phyloP scores from a whole-genome alignment of 2,888 invertebrate species.

The Tetranychus piercei region DNA sequence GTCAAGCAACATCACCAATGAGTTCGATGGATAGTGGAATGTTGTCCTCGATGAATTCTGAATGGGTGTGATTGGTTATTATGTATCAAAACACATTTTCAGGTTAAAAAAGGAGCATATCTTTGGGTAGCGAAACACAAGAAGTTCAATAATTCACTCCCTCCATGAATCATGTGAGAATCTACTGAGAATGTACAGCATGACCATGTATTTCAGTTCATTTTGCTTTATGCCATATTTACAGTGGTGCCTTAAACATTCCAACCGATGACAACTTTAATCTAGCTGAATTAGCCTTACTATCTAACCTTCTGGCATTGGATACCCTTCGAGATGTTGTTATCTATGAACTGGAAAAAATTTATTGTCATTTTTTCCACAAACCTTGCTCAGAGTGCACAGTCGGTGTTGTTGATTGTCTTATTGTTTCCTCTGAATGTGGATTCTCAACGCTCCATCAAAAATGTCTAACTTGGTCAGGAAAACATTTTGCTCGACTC shows the following conservation, averaged over 20 bases:
- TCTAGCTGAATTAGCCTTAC: constrained; percentile 63
- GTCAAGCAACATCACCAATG: not conserved
- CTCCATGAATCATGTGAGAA: constrained; percentile 45
- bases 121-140: not conserved
- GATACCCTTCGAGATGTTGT: constrained; percentile 83
- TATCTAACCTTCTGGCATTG: constrained; percentile 71
- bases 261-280: constrained; percentile 44
- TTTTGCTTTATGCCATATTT: constrained; percentile 78
- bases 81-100: not conserved
- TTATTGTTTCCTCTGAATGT: constrained; percentile 64
- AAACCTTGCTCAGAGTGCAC: constrained; percentile 77
- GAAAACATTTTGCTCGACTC: constrained; percentile 61
- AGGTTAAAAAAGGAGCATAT: not conserved
- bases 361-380: constrained; percentile 86
- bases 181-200: constrained; percentile 70
- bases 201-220: no score
- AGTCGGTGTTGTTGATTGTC: constrained; percentile 64
- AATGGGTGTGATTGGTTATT: not conserved
- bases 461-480: constrained; percentile 69
- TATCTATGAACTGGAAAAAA: constrained; percentile 61
- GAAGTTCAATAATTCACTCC: no score
- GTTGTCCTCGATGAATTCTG: not conserved
- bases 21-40: constrained; percentile 8
- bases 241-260: constrained; percentile 73
- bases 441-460: constrained; percentile 69